These are phyloP conservation scores for Steatornis caripensis DNA, from an alignment of 2,113 vertebrate species.

Conservation along the genomic window DNA sequence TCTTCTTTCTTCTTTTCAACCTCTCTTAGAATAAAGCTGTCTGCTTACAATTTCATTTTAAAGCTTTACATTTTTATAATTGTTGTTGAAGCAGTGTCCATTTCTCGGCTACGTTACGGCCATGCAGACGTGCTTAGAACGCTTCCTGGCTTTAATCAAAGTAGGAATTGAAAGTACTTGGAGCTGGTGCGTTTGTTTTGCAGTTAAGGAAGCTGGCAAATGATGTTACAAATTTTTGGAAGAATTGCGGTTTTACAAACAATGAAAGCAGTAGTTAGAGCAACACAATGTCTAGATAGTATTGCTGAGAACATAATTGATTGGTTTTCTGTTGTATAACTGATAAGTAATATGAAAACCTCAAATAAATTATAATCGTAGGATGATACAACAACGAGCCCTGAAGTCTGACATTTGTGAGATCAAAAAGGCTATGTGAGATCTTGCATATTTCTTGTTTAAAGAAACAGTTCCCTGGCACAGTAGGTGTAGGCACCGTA, in stretches of 20 bases:
- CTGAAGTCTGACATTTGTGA: neutral
- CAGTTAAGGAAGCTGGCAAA: constrained; percentile 18
- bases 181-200: fast-evolving
- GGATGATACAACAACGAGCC: neutral
- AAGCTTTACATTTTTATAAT: neutral
- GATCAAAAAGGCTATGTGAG: neutral
- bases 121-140: neutral
- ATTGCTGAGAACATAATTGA: neutral
- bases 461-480: neutral
- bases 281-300: neutral
- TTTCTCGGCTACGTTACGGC: neutral
- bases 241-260: constrained; percentile 35
- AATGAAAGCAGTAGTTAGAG: neutral
- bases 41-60: neutral
- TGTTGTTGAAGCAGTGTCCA: neutral
- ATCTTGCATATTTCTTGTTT: neutral
- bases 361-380: neutral
- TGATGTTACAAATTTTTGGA: constrained; percentile 15
- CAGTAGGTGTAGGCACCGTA: neutral
- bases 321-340: neutral
- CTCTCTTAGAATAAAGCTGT: neutral
- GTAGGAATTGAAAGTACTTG: neutral
- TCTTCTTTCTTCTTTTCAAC: neutral
- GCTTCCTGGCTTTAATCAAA: neutral
- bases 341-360: constrained; percentile 12